Evolutionary conservation across 1,140 invertebrate species (phyloP).

Genomic region (Globodera ellingtonae): DNA sequence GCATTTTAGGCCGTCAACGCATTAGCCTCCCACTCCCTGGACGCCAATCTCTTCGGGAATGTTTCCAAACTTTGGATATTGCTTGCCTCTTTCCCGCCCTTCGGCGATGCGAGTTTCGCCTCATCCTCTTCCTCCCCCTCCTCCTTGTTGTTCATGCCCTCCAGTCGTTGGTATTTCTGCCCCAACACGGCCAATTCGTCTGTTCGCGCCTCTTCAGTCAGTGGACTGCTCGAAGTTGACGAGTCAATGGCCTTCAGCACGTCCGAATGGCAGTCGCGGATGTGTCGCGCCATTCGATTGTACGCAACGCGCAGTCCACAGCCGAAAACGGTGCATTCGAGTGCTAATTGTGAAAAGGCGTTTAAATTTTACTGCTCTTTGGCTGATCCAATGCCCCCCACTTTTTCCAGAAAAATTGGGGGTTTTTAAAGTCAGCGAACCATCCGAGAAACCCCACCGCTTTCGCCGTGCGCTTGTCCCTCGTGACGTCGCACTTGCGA

Average conservation of each 20-base stretch:
- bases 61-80: neutral
- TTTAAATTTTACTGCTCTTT: too few relatives aligned
- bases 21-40: too few relatives aligned
- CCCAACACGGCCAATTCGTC: conserved; percentile 13
- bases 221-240: neutral
- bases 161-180: neutral
- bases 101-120: too few relatives aligned
- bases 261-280: conserved; percentile 29
- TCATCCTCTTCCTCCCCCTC: neutral
- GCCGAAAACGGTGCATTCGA: conserved; percentile 32
- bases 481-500: conserved; percentile 21
- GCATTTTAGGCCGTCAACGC: neutral
- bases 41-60: too few relatives aligned
- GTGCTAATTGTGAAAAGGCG: neutral
- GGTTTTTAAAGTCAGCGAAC: neutral
- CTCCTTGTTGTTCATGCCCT: neutral
- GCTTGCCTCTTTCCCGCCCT: neutral
- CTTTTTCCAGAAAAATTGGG: too few relatives aligned
- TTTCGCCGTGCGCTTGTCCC: conserved; percentile 27
- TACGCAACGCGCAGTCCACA: conserved; percentile 29
- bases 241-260: neutral
- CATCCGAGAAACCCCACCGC: conserved; percentile 12
- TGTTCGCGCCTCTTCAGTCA: neutral
- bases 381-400: too few relatives aligned
- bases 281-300: conserved; percentile 15